Base-by-base conservation (phyloP, 2,797 vertebrate species). In the Sternotherus odoratus region DNA sequence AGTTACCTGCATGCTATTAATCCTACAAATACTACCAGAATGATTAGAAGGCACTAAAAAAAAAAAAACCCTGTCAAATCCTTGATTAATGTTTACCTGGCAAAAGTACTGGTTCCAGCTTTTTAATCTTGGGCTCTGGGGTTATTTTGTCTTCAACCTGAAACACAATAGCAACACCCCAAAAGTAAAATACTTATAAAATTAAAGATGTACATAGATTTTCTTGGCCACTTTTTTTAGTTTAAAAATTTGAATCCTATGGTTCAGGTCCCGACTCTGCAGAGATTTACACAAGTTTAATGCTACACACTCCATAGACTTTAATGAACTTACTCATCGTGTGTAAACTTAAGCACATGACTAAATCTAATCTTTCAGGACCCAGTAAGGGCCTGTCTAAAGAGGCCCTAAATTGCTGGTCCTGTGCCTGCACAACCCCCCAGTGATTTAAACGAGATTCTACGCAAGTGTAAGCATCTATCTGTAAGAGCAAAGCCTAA, bases 31-130 rank as follows among this genome's bases (percentile, higher is more conserved):
- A 36, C 39, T 51, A 49, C 33, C 33, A 72, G 2, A 85, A 83
- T 7, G 82, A 82, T n/a, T 23, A 51, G 60, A 46, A 69, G 28
- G 49, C 19, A 77, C 30, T 54, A 19, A 36, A 66, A n/a, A 66
- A 19, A 36, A n/a, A 5, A 23, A 6, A 4, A 21, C 63, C 19
- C 79, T 54, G n/a, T 11, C 24, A 48, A 80, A 83, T 39, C 77
- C 6, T 53, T 28, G 49, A 78, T 84, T 90, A 51, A 81, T 1
- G 46, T 97, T 98, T 97, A 99, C 99, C 99, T 98, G 98, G 98
- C 97, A 99, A 96, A 96, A 99, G 98, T 78, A 98, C 98, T 0
- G 99, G 98, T 93, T 99, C 99, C 97, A 99, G 97, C 94, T 99
- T 99, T 97, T 99, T 99, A 93, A 99, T 98, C 83, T 98, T 98